These are phyloP conservation scores for Oreochromis niloticus DNA, from an alignment of 2,113 vertebrate species.

Conservation along the genomic window DNA sequence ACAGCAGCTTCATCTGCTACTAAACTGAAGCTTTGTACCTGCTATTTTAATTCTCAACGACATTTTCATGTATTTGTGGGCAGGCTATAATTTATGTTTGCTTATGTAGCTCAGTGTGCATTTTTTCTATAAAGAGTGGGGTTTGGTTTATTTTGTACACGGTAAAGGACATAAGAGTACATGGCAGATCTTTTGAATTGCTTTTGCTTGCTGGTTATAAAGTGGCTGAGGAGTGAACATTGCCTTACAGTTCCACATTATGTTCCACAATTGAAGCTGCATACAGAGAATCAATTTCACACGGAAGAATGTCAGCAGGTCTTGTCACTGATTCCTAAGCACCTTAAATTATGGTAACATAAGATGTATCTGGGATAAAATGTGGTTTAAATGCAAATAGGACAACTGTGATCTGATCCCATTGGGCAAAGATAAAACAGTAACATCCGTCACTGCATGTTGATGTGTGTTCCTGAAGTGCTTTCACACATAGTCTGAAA, in stretches of 20 bases:
- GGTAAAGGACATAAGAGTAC: background rate
- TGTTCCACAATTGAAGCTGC: background rate
- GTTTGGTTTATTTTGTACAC: background rate
- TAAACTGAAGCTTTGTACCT: background rate
- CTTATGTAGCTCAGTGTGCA: background rate
- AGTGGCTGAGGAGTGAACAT: background rate
- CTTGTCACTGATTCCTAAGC: background rate
- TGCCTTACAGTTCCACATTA: background rate
- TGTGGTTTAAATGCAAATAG: background rate
- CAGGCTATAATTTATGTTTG: background rate
- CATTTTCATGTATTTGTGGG: background rate
- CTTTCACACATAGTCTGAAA: background rate
- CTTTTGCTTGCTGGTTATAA: background rate
- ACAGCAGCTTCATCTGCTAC: background rate
- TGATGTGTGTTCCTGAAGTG: background rate
- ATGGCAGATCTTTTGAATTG: background rate
- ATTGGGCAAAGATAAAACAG: background rate
- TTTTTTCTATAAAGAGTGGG: background rate
- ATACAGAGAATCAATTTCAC: background rate
- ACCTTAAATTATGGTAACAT: background rate
- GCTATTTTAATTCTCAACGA: background rate
- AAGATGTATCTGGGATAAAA: background rate
- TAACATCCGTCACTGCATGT: background rate
- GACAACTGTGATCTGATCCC: background rate
- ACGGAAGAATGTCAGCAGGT: background rate